phyloP scores from a whole-genome alignment of 2,113 vertebrate genomes.

The Dicrurus megarhynchus region DNA sequence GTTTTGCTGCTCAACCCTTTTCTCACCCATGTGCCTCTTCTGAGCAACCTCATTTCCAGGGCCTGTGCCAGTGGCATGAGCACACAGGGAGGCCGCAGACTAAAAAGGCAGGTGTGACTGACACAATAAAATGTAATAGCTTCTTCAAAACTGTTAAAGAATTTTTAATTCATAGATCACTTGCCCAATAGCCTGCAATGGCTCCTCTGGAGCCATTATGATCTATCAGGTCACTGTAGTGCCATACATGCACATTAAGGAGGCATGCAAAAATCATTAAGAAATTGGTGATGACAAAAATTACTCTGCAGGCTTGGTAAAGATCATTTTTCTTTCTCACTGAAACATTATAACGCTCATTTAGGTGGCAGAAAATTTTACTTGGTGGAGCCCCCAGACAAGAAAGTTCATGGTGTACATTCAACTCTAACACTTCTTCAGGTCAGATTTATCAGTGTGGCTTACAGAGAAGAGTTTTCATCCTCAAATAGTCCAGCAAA shows the following conservation, averaged over 20 bases:
- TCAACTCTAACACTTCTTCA: neutral
- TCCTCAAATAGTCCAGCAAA: neutral
- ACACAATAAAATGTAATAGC: constrained; percentile 40
- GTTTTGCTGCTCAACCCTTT: neutral
- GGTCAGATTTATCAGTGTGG: neutral
- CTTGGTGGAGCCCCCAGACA: neutral
- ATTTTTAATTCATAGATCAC: constrained; percentile 70
- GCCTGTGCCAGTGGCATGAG: neutral
- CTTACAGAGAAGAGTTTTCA: neutral
- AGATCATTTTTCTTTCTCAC: constrained; percentile 44
- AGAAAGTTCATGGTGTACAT: neutral
- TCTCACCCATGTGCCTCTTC: neutral
- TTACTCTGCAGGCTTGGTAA: constrained; percentile 51
- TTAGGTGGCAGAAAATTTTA: neutral
- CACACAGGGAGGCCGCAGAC: neutral
- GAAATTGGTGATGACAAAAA: constrained; percentile 68
- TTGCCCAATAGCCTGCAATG: constrained; percentile 60
- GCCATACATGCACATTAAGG: constrained; percentile 52
- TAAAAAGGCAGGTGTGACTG: constrained; percentile 53
- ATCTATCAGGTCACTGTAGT: constrained; percentile 54
- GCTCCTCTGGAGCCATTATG: constrained; percentile 69
- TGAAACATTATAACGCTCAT: neutral
- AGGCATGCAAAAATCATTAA: constrained; percentile 67
- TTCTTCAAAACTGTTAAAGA: constrained; percentile 58
- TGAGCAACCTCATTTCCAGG: neutral